phyloP scores from a whole-genome alignment of 2,797 vertebrate species.

The Rachycentron canadum region DNA sequence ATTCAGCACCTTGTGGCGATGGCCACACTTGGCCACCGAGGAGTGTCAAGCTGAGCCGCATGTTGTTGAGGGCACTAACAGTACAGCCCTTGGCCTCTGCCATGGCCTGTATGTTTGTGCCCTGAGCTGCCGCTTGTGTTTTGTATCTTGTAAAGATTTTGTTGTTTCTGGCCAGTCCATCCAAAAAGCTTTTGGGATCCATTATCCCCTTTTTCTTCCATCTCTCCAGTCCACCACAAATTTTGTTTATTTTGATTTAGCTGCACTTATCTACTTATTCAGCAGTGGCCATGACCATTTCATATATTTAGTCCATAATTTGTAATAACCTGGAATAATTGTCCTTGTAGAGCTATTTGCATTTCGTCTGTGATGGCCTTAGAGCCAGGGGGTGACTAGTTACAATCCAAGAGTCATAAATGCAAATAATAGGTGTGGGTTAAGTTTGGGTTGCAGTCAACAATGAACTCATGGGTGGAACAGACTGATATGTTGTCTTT shows the following conservation, averaged over 20 bases:
- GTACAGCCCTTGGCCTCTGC: background rate
- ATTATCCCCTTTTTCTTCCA: background rate
- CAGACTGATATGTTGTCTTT: background rate
- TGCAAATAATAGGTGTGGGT: background rate
- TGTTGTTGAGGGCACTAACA: background rate
- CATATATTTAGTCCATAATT: background rate
- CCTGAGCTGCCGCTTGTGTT: background rate
- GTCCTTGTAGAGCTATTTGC: background rate
- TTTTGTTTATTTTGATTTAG: background rate
- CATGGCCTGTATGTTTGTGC: background rate
- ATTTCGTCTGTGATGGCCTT: background rate
- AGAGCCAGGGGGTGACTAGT: background rate
- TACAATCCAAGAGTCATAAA: background rate
- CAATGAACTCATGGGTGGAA: background rate
- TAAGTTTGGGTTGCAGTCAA: too few species aligned
- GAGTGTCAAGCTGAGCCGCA: background rate
- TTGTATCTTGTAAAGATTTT: background rate
- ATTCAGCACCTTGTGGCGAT: constrained; percentile 5
- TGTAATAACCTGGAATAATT: background rate
- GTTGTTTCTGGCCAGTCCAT: background rate
- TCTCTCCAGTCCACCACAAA: background rate
- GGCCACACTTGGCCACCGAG: background rate
- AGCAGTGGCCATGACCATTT: background rate
- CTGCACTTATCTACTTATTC: too few species aligned
- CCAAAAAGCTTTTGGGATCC: background rate